These are phyloP conservation scores for Archaeoteleia sp. DNA, from an alignment of 2,888 invertebrate species.

Conservation along the genomic window DNA sequence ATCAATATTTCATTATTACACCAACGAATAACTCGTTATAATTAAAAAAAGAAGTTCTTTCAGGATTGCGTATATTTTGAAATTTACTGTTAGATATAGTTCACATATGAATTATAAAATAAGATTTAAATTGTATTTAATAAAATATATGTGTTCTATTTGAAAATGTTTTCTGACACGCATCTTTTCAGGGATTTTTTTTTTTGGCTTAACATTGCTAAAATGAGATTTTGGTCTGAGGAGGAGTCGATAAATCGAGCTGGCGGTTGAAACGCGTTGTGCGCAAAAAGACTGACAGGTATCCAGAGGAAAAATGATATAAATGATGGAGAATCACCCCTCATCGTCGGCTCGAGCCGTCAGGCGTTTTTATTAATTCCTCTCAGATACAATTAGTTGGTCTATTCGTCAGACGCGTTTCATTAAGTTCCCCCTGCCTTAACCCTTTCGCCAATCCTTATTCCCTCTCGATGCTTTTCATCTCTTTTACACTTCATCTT, in stretches of 20 bases:
- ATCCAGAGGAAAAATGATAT: constrained; percentile 66
- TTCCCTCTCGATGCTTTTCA: constrained; percentile 50
- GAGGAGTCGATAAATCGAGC: constrained; percentile 53
- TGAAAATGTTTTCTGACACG: neutral
- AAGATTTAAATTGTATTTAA: no score
- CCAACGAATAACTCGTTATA: no score
- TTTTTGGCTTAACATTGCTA: constrained; percentile 19
- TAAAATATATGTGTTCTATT: no score
- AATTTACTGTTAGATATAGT: no score
- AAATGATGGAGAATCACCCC: constrained; percentile 67
- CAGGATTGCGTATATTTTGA: no score
- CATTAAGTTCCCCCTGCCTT: constrained; percentile 68
- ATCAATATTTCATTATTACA: no score
- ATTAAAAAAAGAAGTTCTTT: no score
- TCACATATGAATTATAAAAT: no score
- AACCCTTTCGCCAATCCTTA: constrained; percentile 59
- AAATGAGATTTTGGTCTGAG: constrained; percentile 47
- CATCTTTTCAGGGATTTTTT: constrained; percentile 12
- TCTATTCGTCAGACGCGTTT: constrained; percentile 74
- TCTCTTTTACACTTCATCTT: constrained; percentile 56
- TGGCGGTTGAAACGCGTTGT: constrained; percentile 49
- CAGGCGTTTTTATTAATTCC: constrained; percentile 74
- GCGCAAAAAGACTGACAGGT: constrained; percentile 55
- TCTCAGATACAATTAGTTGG: constrained; percentile 75
- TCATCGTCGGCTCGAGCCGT: constrained; percentile 59